phyloP scores from a whole-genome alignment of 2,113 vertebrate species.

The Gobiocypris rarus region DNA sequence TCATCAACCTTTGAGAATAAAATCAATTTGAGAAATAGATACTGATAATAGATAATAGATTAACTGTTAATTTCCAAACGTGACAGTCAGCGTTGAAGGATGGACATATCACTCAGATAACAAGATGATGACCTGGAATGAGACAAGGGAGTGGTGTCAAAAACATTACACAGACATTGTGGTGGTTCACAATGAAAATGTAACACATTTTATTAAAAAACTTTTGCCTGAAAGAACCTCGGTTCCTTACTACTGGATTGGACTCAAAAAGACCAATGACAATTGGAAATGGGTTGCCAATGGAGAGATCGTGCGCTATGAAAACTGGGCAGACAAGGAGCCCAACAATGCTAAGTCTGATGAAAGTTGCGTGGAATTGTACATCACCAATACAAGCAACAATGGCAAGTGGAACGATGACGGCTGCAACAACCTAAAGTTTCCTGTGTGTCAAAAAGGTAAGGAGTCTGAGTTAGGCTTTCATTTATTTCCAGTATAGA shows the following conservation, averaged over 20 bases:
- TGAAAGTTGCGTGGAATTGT: conserved; percentile 91
- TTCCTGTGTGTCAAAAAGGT: conserved; percentile 68
- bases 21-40: not conserved
- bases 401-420: conserved; percentile 90
- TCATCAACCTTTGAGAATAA: not conserved
- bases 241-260: conserved; percentile 86
- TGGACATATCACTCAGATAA: conserved; percentile 78
- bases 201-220: conserved; percentile 78
- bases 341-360: conserved; percentile 83
- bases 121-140: conserved; percentile 70
- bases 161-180: conserved; percentile 80
- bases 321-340: conserved; percentile 82
- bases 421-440: conserved; percentile 72
- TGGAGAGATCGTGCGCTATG: conserved; percentile 76
- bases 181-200: conserved; percentile 83
- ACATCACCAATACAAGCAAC: conserved; percentile 64
- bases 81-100: conserved; percentile 52
- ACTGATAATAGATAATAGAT: too few relatives aligned
- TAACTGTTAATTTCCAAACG: not conserved
- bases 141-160: conserved; percentile 79
- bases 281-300: conserved; percentile 84
- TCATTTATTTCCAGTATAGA: not conserved
- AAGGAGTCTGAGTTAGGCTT: not conserved
- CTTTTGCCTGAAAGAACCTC: conserved; percentile 59
- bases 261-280: conserved; percentile 76